These are phyloP conservation scores for Cariama cristata DNA, from an alignment of 2,113 vertebrate species.

Conservation along the genomic window DNA sequence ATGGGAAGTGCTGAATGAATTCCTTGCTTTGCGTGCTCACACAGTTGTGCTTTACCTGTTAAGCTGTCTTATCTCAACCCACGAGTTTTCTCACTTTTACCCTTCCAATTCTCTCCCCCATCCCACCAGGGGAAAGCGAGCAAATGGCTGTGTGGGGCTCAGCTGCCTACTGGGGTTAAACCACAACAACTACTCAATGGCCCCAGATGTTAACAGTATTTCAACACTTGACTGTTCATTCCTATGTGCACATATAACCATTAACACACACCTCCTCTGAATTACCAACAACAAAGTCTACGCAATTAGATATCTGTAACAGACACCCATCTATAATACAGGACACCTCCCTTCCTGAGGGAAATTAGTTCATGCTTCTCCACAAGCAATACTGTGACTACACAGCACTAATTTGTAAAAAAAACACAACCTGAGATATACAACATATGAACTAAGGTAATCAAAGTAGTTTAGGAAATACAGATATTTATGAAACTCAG, in stretches of 20 bases:
- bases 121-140: background rate
- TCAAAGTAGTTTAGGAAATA: background rate
- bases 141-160: background rate
- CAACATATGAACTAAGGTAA: background rate
- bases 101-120: background rate
- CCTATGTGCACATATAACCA: background rate
- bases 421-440: background rate
- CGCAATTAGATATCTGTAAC: background rate
- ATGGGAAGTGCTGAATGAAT: background rate
- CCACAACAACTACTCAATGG: background rate
- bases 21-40: background rate
- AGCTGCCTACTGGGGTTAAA: background rate
- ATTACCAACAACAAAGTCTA: background rate
- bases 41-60: background rate
- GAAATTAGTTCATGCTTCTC: background rate
- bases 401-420: background rate
- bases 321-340: background rate
- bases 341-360: background rate
- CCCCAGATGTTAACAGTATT: background rate
- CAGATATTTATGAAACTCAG: background rate
- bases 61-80: background rate
- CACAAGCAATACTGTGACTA: background rate
- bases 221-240: background rate
- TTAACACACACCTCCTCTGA: background rate
- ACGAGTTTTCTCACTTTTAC: fast-evolving